Conservation (phyloP, 2,888 invertebrate genomes). For the Hoplodrina ambigua region DNA sequence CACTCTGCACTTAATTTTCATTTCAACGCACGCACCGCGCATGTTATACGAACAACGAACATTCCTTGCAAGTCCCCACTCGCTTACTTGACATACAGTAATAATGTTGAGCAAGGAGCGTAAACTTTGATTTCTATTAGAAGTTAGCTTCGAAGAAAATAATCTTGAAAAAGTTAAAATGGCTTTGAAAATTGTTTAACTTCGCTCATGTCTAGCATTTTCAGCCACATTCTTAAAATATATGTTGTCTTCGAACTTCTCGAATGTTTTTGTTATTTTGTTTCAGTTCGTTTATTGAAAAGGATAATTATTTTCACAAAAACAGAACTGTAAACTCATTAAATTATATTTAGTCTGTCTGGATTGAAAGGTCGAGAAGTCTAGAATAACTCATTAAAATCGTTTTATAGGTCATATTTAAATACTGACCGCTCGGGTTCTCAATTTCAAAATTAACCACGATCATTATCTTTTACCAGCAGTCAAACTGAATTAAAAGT, state of each 20-base stretch:
- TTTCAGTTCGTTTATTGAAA: conserved; percentile 19
- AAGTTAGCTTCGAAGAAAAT: conserved; percentile 44
- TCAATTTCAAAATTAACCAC: conserved; percentile 34
- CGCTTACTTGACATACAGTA: conserved; percentile 47
- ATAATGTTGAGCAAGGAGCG: conserved; percentile 38
- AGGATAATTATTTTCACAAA: conserved; percentile 13
- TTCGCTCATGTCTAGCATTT: conserved; percentile 46
- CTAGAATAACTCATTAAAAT: conserved; percentile 42
- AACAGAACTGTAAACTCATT: conserved; percentile 11
- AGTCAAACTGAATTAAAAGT: conserved; percentile 53
- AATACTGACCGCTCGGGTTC: conserved; percentile 30
- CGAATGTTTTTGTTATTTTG: conserved; percentile 21
- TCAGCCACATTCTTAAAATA: conserved; percentile 53
- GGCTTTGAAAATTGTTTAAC: conserved; percentile 46
- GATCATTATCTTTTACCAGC: conserved; percentile 38
- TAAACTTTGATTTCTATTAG: conserved; percentile 57
- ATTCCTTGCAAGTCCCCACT: conserved; percentile 50
- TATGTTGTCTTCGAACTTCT: conserved; percentile 38
- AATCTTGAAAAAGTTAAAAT: conserved; percentile 54
- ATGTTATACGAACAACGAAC: conserved; percentile 48
- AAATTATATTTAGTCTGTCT: conserved; percentile 13
- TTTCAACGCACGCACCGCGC: conserved; percentile 70
- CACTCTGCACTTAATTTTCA: conserved; percentile 76
- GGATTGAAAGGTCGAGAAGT: conserved; percentile 22
- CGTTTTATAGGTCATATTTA: conserved; percentile 32